A percentile compares a stretch with the other conserved stretches of the same genome.
Conservation (phyloP, 1,140 invertebrate genomes). For the Musca domestica region DNA sequence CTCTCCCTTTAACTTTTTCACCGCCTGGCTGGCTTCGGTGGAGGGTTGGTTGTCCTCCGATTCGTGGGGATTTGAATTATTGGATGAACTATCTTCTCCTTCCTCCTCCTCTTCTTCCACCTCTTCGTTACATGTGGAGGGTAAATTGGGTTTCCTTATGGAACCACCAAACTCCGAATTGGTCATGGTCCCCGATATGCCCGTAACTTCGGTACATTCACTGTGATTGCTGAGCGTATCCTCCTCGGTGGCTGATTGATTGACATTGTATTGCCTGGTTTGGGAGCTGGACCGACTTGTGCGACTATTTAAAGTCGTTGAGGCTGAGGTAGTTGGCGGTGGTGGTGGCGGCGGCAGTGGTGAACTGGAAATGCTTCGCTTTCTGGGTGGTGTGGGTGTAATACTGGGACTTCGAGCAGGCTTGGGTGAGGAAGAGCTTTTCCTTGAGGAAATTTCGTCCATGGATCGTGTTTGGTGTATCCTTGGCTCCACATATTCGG, state of each 20-base stretch:
- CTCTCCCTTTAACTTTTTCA: constrained; percentile 19
- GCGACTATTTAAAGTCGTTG: constrained; percentile 27
- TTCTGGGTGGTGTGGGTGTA: constrained; percentile 23
- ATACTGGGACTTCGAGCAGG: constrained; percentile 1
- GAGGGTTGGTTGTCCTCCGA: background rate
- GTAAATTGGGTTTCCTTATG: constrained; percentile 39
- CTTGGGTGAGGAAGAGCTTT: background rate
- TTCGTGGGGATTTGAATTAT: background rate
- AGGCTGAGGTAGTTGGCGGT: constrained; percentile 24
- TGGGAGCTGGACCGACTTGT: constrained; percentile 18
- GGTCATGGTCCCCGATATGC: constrained; percentile 37
- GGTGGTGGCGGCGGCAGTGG: constrained; percentile 39
- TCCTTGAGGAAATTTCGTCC: background rate
- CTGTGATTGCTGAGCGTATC: constrained; percentile 47
- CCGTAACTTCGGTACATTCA: constrained; percentile 48
- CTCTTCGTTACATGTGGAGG: constrained; percentile 34
- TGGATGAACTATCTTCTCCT: constrained; percentile 5
- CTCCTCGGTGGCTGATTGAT: constrained; percentile 32
- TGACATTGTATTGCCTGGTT: constrained; percentile 11
- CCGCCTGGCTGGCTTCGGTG: background rate
- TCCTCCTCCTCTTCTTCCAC: constrained; percentile 10
- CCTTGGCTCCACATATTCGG: constrained; percentile 9
- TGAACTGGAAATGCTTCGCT: constrained; percentile 27
- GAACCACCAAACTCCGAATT: constrained; percentile 45
- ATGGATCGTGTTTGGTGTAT: background rate